Evolutionary conservation across 1,140 invertebrate genomes (phyloP).

Genomic region (Bradysia coprophila): DNA sequence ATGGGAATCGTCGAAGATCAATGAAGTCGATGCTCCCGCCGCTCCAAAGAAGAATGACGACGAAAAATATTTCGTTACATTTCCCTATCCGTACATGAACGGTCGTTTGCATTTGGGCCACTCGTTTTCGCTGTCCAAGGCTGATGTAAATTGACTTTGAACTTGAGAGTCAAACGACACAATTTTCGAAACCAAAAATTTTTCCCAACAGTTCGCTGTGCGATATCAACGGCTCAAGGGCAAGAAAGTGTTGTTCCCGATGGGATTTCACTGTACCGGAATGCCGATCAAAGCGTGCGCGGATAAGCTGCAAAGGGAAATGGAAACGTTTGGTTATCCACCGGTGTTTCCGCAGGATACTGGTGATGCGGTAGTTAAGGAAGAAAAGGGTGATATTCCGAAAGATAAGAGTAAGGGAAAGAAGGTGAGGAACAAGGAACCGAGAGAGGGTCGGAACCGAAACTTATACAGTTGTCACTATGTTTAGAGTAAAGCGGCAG

Average conservation of each 20-base stretch:
- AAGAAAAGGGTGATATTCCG: constrained; percentile 38
- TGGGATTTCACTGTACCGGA: constrained; percentile 97
- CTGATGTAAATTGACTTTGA: constrained; percentile 42
- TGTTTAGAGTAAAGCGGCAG: constrained; percentile 71
- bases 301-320: constrained; percentile 91
- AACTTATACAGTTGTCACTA: constrained; percentile 18
- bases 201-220: constrained; percentile 54
- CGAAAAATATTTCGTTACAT: constrained; percentile 86
- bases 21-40: constrained; percentile 60
- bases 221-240: constrained; percentile 83
- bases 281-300: constrained; percentile 96
- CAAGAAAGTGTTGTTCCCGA: constrained; percentile 86
- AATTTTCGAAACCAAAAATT: background rate
- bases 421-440: constrained; percentile 39
- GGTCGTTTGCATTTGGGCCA: constrained; percentile 94
- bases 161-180: no score
- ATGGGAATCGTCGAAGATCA: constrained; percentile 65
- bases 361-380: constrained; percentile 25
- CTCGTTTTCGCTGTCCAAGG: constrained; percentile 93
- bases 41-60: constrained; percentile 29
- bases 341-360: constrained; percentile 67
- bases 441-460: background rate
- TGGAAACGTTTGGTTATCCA: constrained; percentile 82
- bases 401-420: constrained; percentile 97
- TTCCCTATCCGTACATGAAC: constrained; percentile 99